phyloP scores from a whole-genome alignment of 2,888 invertebrate genomes.

The Macrosiphum euphorbiae region DNA sequence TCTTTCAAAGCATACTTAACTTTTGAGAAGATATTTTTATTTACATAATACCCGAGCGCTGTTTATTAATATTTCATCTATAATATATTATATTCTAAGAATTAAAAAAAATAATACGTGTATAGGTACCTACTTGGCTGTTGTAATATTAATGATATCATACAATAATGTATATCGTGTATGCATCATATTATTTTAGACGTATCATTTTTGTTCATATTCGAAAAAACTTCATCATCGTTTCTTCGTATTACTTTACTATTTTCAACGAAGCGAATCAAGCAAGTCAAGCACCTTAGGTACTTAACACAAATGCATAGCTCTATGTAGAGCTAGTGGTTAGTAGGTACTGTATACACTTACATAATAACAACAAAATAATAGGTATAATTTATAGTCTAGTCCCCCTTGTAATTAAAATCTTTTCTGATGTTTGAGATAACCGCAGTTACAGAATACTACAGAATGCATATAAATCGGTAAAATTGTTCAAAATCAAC shows the following conservation, averaged over 20 bases:
- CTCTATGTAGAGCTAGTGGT: not conserved
- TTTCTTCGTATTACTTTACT: not conserved
- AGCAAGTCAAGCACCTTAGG: not conserved
- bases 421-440: not conserved
- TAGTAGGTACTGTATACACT: not conserved
- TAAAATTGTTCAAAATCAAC: not conserved
- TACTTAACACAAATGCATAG: not conserved
- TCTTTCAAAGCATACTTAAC: not conserved
- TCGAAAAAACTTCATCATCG: not conserved
- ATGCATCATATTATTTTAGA: not conserved
- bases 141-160: too few species aligned
- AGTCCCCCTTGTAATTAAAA: not conserved
- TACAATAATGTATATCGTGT: too few species aligned
- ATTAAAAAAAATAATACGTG: too few species aligned
- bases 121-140: too few species aligned
- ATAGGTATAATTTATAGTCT: not conserved
- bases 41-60: not conserved
- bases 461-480: not conserved
- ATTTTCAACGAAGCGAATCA: not conserved
- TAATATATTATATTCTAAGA: not conserved
- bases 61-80: not conserved
- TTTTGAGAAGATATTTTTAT: not conserved
- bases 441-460: not conserved
- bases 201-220: not conserved
- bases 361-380: not conserved